These are phyloP conservation scores for Neodiprion lecontei DNA, from an alignment of 1,140 invertebrate species.

Conservation along the genomic window DNA sequence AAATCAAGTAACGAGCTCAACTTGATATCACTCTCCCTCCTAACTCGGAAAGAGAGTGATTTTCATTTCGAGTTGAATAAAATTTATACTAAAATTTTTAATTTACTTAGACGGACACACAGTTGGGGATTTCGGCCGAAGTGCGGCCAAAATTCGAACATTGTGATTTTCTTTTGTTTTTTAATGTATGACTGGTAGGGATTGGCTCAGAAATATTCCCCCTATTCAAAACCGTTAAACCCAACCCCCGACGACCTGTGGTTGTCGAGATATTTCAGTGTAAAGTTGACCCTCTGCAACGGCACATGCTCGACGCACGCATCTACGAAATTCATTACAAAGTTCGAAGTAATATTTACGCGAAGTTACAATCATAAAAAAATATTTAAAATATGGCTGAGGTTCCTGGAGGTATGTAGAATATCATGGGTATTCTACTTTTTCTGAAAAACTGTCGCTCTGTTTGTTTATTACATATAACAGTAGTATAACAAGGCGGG, in stretches of 20 bases:
- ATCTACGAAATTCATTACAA: not conserved
- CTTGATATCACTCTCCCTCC: too few species aligned
- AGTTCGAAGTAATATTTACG: not conserved
- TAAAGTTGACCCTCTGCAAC: not conserved
- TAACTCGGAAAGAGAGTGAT: too few species aligned
- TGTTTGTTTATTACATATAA: not conserved
- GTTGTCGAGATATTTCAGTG: constrained; percentile 1
- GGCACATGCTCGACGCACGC: not conserved
- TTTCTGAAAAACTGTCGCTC: not conserved
- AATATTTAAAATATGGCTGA: not conserved
- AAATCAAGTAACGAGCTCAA: too few species aligned
- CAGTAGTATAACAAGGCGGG: too few species aligned
- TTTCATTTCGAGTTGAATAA: too few species aligned
- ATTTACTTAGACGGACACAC: too few species aligned
- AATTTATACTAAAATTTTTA: too few species aligned
- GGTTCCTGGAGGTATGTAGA: not conserved
- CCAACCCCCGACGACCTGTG: not conserved
- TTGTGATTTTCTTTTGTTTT: too few species aligned
- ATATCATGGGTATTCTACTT: not conserved
- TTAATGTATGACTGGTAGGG: too few species aligned
- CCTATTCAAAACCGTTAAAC: not conserved
- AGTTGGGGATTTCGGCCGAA: too few species aligned
- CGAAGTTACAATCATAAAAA: not conserved
- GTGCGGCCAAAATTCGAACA: too few species aligned
- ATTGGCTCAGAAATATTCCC: too few species aligned